phyloP scores from a whole-genome alignment of 2,797 vertebrate species.

The Syndactyla subalaris region DNA sequence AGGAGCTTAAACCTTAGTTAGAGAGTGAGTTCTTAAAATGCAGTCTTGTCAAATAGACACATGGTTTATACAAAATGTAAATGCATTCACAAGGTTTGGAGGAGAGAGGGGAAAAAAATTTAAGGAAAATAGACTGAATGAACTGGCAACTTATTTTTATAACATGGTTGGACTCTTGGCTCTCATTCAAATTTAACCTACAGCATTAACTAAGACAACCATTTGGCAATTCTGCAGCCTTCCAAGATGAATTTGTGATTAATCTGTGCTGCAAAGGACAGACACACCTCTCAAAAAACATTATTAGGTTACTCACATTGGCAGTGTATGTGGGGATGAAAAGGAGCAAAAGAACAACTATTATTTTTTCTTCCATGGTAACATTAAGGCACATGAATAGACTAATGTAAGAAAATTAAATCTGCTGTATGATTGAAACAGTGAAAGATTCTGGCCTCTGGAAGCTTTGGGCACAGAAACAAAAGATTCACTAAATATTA shows the following conservation, averaged over 20 bases:
- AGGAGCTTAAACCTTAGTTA: not conserved
- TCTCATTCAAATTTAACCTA: not conserved
- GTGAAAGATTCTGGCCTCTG: not conserved
- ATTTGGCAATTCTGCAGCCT: not conserved
- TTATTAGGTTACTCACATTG: not conserved
- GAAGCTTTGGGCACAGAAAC: not conserved
- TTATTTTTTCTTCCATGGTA: not conserved
- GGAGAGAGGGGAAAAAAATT: not conserved
- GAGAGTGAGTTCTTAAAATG: not conserved
- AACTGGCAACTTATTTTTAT: not conserved
- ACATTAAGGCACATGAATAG: not conserved
- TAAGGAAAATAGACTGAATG: not conserved
- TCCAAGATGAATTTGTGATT: not conserved
- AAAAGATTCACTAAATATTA: not conserved
- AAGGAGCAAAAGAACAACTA: not conserved
- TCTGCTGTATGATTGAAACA: not conserved
- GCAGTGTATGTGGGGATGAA: not conserved
- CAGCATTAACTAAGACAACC: not conserved
- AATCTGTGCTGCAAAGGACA: not conserved
- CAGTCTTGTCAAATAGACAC: not conserved
- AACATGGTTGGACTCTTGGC: not conserved
- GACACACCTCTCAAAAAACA: not conserved
- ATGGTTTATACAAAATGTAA: not conserved
- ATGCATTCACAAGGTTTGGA: not conserved
- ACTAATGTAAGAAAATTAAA: not conserved